Percentiles rank a stretch among this genome's conserved stretches.
Conservation (phyloP, 2,113 vertebrate species). For the Chloroceryle aenea region DNA sequence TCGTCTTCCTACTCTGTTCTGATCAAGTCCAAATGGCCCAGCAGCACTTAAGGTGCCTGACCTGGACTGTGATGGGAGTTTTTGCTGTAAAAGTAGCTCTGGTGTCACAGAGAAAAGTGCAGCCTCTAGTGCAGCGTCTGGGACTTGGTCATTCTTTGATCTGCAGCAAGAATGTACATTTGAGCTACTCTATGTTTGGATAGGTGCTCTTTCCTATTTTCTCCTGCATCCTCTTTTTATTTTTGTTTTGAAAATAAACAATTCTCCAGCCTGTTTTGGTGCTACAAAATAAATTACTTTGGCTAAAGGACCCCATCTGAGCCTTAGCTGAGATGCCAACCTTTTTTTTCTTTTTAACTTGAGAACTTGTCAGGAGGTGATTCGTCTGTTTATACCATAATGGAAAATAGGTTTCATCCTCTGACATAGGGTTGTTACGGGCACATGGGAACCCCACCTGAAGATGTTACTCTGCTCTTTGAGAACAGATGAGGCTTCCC, state of each 20-base stretch:
- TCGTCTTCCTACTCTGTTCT: not conserved
- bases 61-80: not conserved
- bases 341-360: not conserved
- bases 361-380: not conserved
- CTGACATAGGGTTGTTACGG: not conserved
- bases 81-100: not conserved
- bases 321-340: not conserved
- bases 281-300: not conserved
- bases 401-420: not conserved
- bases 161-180: not conserved
- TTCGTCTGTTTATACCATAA: not conserved
- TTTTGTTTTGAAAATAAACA: not conserved
- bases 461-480: not conserved
- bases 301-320: not conserved
- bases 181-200: not conserved
- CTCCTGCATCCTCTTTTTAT: fast-evolving
- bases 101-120: not conserved
- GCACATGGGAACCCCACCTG: not conserved
- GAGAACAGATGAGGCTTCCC: not conserved
- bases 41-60: not conserved
- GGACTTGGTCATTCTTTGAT: not conserved
- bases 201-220: not conserved
- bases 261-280: not conserved
- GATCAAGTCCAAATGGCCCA: not conserved
- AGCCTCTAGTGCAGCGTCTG: not conserved